phyloP scores from a whole-genome alignment of 2,113 vertebrate species.

The Fulica atra region DNA sequence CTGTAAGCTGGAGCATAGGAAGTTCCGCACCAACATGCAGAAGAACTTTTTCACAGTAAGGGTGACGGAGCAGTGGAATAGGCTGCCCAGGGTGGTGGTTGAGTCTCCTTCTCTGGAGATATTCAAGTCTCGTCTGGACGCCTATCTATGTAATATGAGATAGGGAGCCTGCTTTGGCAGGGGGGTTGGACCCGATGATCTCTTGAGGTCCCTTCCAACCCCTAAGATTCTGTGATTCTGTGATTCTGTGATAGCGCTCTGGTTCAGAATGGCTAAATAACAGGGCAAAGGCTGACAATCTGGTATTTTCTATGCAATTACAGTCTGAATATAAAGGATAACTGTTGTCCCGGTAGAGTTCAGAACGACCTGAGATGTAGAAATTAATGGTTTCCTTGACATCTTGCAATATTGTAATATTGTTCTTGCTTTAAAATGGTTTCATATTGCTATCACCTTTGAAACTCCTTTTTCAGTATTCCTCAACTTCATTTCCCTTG shows the following conservation, averaged over 20 bases:
- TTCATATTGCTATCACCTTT: background rate
- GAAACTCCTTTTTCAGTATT: background rate
- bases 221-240: too few species aligned
- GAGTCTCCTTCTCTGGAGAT: too few species aligned
- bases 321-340: background rate
- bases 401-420: background rate
- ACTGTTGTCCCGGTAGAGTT: background rate
- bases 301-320: background rate
- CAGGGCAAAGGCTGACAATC: background rate
- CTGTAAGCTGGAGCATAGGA: too few species aligned
- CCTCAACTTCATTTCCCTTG: background rate
- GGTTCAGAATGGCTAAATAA: background rate
- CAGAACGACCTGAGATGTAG: background rate
- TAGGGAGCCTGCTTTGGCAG: too few species aligned
- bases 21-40: too few species aligned
- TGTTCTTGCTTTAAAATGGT: background rate
- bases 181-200: too few species aligned
- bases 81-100: too few species aligned
- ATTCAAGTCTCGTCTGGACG: too few species aligned
- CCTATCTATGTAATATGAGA: too few species aligned
- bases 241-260: background rate
- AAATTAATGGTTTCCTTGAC: background rate
- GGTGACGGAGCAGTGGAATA: too few species aligned
- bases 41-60: too few species aligned
- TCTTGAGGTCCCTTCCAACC: too few species aligned